Conservation (phyloP, 2,113 vertebrate species). For the Neoarius graeffei region DNA sequence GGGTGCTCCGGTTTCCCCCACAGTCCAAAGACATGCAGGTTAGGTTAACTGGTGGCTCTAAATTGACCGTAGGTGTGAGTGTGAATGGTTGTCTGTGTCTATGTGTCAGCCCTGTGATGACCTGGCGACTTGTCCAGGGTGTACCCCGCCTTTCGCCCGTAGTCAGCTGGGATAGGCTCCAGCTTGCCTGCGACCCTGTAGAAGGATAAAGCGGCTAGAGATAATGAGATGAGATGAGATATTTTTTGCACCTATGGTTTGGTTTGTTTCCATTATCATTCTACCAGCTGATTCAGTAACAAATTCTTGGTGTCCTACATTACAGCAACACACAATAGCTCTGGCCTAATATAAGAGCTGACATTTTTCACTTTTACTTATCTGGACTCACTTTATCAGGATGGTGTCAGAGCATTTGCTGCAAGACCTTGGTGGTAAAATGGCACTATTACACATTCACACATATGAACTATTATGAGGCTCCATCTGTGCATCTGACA, state of each 20-base stretch:
- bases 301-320: background rate
- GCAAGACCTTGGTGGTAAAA: background rate
- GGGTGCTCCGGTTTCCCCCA: no score
- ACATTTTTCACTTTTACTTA: background rate
- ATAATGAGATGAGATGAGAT: no score
- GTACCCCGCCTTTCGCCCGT: no score
- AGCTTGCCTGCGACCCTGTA: no score
- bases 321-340: background rate
- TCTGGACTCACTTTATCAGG: background rate
- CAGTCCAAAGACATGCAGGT: no score
- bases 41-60: no score
- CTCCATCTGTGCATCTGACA: slow-evolving; percentile 27
- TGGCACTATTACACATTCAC: background rate
- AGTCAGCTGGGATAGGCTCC: no score
- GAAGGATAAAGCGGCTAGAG: no score
- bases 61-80: no score
- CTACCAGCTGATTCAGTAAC: background rate
- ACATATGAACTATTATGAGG: background rate
- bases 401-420: background rate
- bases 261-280: background rate
- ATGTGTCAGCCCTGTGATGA: no score
- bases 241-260: background rate
- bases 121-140: no score
- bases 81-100: no score
- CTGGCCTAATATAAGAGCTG: background rate